Evolutionary conservation across 2,797 vertebrate species (phyloP).

Genomic region (Dicrostonyx torquatus): DNA sequence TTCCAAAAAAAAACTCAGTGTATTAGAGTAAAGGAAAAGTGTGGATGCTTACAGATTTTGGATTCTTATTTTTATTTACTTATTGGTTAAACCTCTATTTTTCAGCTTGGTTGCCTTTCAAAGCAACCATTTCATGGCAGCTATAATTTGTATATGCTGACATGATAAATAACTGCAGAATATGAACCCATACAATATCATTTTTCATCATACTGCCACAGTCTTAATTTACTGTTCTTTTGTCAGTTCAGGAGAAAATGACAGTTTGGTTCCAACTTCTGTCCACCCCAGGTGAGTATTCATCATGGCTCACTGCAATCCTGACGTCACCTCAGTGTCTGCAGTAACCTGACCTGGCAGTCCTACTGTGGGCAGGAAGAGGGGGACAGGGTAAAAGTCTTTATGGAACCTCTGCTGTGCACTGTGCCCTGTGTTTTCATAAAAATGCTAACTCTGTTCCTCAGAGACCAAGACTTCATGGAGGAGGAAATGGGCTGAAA

Average conservation of each 20-base stretch:
- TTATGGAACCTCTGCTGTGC: neutral
- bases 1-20: neutral
- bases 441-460: neutral
- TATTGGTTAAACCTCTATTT: slow-evolving; percentile 47
- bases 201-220: slow-evolving; percentile 44
- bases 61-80: slow-evolving; percentile 44
- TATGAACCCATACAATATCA: neutral
- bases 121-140: slow-evolving; percentile 41
- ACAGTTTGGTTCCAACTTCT: neutral
- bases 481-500: neutral
- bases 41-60: neutral
- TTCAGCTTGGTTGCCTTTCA: slow-evolving; percentile 32
- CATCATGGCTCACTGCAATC: neutral
- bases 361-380: neutral
- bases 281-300: neutral
- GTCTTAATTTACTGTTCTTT: slow-evolving; percentile 56
- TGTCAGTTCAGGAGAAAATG: slow-evolving; percentile 39
- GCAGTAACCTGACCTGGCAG: neutral
- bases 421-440: neutral
- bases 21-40: neutral
- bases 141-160: slow-evolving; percentile 13
- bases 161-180: slow-evolving; percentile 40
- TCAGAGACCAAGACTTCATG: neutral
- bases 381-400: neutral
- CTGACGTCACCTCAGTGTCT: neutral